Conservation (phyloP, 2,113 vertebrate genomes). For the Potamarius usumacintae region DNA sequence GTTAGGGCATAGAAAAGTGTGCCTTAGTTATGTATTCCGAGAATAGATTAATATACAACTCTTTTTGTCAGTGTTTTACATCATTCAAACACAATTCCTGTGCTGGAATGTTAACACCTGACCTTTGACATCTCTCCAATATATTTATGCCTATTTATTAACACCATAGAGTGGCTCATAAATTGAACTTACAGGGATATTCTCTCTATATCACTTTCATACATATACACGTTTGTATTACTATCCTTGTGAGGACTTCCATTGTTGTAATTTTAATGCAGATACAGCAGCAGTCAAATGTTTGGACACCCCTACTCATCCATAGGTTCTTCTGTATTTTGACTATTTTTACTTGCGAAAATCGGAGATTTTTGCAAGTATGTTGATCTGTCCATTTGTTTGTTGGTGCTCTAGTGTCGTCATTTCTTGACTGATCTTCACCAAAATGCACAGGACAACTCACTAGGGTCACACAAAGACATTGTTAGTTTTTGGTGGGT, state of each 20-base stretch:
- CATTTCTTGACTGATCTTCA: no score
- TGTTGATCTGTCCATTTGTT: no score
- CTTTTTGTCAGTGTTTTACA: slow-evolving; percentile 60
- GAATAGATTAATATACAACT: not conserved
- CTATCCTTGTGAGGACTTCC: not conserved
- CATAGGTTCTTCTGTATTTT: no score
- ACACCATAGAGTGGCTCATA: slow-evolving; percentile 61
- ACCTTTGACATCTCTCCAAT: slow-evolving; percentile 52
- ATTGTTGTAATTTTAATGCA: not conserved
- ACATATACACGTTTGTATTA: not conserved
- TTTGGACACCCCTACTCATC: no score
- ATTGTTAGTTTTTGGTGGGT: no score
- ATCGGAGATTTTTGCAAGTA: no score
- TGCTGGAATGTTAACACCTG: slow-evolving; percentile 70
- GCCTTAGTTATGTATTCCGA: not conserved
- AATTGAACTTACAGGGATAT: slow-evolving; percentile 59
- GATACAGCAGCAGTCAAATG: no score
- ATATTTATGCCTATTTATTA: slow-evolving; percentile 60
- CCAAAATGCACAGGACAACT: no score
- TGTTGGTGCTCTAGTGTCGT: no score
- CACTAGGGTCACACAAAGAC: no score
- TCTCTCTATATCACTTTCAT: not conserved
- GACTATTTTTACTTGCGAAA: no score
- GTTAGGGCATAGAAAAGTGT: not conserved
- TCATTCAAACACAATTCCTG: slow-evolving; percentile 67